phyloP scores from a whole-genome alignment of 2,113 vertebrate species.

The Scomber japonicus region DNA sequence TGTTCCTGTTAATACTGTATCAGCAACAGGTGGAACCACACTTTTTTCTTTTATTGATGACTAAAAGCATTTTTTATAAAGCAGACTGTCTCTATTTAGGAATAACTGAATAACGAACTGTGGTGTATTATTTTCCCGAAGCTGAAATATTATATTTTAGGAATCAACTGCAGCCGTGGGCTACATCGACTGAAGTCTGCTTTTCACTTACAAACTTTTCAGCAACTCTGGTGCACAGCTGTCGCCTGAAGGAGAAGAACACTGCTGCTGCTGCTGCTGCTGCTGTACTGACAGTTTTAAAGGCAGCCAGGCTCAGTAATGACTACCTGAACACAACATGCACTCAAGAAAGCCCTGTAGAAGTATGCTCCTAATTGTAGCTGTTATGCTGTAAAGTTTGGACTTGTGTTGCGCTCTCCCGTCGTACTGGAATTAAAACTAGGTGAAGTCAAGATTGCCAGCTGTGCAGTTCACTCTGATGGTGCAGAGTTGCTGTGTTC shows the following conservation, averaged over 20 bases:
- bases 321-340: constrained; percentile 58
- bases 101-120: background rate
- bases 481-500: background rate
- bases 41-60: constrained; percentile 9
- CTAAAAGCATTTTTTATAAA: background rate
- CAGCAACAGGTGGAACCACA: background rate
- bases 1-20: background rate
- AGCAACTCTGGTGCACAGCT: constrained; percentile 23
- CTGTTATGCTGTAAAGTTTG: constrained; percentile 50
- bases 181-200: constrained; percentile 25
- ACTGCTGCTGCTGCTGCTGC: constrained; percentile 11
- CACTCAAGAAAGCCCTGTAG: constrained; percentile 32
- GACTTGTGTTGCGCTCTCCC: constrained; percentile 22
- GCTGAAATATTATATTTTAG: constrained; percentile 22
- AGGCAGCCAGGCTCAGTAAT: constrained; percentile 51
- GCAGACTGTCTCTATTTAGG: background rate
- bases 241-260: constrained; percentile 26
- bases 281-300: constrained; percentile 55
- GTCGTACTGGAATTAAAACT: background rate
- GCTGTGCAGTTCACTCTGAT: background rate
- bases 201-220: constrained; percentile 44
- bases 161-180: constrained; percentile 2
- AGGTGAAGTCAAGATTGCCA: background rate
- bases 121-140: constrained; percentile 12
- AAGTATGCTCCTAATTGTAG: constrained; percentile 70